Base-by-base conservation (phyloP, 2,888 invertebrate species). In the Spodoptera exigua region DNA sequence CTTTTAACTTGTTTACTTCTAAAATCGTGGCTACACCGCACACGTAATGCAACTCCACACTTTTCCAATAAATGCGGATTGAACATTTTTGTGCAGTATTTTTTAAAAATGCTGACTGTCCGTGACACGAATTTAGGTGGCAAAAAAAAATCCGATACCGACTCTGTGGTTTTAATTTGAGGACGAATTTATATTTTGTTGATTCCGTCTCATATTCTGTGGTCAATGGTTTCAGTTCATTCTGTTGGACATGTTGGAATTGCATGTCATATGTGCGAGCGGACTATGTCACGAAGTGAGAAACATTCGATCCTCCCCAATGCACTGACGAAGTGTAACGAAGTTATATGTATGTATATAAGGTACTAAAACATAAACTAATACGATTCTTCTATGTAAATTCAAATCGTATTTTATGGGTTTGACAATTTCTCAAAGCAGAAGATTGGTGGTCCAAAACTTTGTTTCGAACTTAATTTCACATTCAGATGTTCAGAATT, bases 111-210 rank as follows among this genome's bases (percentile, higher is more conserved):
- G 47, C 43, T 53, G 44, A 45, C 44, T 34, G 17, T 9, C 40
- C 43, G 9, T 61, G 36, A 40, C 54, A 61, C 47, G 44, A 14
- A 52, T 47, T 21, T 16, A 9, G 7, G 16, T 11, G 7, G 3
- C 17, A 13, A 48, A 70, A 65, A 47, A 48, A 61, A 44, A 43
- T 34, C 27, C 14, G 47, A 61, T 18, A 13, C 11, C 3, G 12
- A 27, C n/a, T 16, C 17, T 45, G 44, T 18, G 13, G 37, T 56
- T 45, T 64, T 70, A 65, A 57, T 52, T 48, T n/a, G 44, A 57
- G n/a, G 32, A 2, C n/a, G 7, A 39, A 32, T 67, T 48, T 60
- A 17, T 16, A 45, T 37, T 49, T 45, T 52, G 55, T 32, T 17
- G 32, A 34, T 16, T 27, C 27, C 4, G 27, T 9, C 27, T 1